Base-by-base conservation (phyloP, 2,113 vertebrate species). In the Bos javanicus region DNA sequence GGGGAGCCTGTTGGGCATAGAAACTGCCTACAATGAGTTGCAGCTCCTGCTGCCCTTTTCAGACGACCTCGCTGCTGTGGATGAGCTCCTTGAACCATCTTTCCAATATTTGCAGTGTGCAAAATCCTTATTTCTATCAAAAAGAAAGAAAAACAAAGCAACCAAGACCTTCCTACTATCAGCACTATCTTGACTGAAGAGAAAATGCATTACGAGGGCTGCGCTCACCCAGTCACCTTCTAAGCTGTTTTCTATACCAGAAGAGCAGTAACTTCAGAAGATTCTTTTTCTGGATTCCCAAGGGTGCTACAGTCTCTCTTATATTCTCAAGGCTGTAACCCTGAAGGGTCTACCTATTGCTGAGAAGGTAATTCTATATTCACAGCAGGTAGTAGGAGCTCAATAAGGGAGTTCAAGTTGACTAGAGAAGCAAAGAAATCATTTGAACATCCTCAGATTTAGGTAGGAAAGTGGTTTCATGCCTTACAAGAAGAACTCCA, bases 81-180 rank as follows among this genome's bases (percentile, higher is more conserved):
- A 82, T 46, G 36, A 81, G 82, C 78, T 97, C 57, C 15, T 39
- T 96, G 80, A 89, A 81, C 91, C 33, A 86, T 10, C 19, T 43
- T 54, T 54, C 30, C 60, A 52, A 28, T 78, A 52, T 64, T 17
- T 15, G 33, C 46, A 30, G 28, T 76, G 30, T 30, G 15, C 12
- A 13, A 84, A 83, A 87, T 39, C 88, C 28, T 85, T 85, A 46
- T 67, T 95, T 81, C 87, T 85, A 54, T 76, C 5, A 33, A 62
- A 96, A 97, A 43, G 56, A 85, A 90, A 96, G 19, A 2, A 90
- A 95, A 88, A 57, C 26, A 87, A 96, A 93, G 39, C 21, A 56
- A 52, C 13, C 2, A 74, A 57, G 26, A n/a, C 17, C 14, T 83
- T 82, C 30, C 28, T 93, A 7, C 25, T 82, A 54, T 60, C 67